These are phyloP conservation scores for Premnoplex brunnescens DNA, from an alignment of 2,797 vertebrate species.

Conservation along the genomic window DNA sequence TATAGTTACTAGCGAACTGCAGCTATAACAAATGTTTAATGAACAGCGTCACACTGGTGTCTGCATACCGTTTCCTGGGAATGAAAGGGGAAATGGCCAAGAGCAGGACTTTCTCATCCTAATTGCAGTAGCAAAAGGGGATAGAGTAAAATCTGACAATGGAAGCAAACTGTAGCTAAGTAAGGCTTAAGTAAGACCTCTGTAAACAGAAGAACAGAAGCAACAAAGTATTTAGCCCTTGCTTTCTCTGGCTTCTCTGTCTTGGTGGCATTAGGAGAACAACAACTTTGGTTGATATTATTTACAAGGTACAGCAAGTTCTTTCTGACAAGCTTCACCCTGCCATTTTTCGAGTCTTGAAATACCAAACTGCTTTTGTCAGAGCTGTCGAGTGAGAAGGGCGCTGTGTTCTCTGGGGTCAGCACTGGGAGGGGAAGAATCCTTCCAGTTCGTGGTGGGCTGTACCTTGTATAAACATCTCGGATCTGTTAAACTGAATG, in stretches of 20 bases:
- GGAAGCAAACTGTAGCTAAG: background rate
- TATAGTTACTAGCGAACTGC: slow-evolving; percentile 3
- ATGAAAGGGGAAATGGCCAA: background rate
- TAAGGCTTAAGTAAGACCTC: background rate
- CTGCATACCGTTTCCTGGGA: background rate
- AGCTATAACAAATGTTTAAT: slow-evolving; percentile 17
- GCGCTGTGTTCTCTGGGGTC: background rate
- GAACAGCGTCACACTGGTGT: background rate
- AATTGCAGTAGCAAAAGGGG: background rate
- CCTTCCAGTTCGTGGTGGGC: background rate
- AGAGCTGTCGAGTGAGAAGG: background rate
- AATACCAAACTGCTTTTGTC: background rate
- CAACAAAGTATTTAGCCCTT: background rate
- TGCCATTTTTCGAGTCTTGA: background rate
- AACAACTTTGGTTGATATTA: background rate
- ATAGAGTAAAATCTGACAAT: background rate
- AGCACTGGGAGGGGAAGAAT: background rate
- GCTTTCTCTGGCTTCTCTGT: background rate
- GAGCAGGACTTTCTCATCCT: background rate
- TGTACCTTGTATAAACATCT: background rate
- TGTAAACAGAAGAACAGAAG: background rate
- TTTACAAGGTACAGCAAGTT: background rate
- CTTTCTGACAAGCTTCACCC: background rate
- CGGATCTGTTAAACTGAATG: background rate
- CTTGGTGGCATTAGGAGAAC: background rate